Conservation (phyloP, 2,113 vertebrate genomes). For the Triplophysa tibetana region DNA sequence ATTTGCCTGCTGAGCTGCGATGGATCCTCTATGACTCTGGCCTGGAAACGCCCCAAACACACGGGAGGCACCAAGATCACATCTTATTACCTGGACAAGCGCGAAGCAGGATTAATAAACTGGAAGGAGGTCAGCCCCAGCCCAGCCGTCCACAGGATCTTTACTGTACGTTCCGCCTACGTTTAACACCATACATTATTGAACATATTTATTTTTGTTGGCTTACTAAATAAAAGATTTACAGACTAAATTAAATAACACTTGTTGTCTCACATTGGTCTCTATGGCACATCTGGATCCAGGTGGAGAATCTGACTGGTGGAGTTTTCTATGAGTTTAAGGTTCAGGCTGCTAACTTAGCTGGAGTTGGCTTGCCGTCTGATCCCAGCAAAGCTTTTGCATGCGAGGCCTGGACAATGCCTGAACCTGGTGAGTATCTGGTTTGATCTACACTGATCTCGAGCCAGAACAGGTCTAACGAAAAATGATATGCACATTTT, state of each 20-base stretch:
- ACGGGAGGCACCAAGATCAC: slow-evolving; percentile 86
- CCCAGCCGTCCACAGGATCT: slow-evolving; percentile 71
- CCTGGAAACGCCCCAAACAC: slow-evolving; percentile 89
- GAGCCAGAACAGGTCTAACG: no score
- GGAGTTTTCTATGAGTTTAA: slow-evolving; percentile 89
- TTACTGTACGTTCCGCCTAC: slow-evolving; percentile 72
- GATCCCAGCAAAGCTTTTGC: slow-evolving; percentile 85
- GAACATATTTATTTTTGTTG: not conserved
- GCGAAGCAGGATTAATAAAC: slow-evolving; percentile 75
- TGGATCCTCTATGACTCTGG: slow-evolving; percentile 88
- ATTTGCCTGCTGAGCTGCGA: slow-evolving; percentile 88
- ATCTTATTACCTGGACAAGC: slow-evolving; percentile 89
- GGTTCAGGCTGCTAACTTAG: slow-evolving; percentile 86
- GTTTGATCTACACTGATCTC: not conserved
- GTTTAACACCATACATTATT: not conserved
- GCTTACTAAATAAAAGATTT: no score
- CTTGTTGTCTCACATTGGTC: not conserved
- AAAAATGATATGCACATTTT: no score
- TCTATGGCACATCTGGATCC: slow-evolving; percentile 12
- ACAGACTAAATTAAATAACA: not conserved
- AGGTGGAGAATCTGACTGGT: slow-evolving; percentile 86
- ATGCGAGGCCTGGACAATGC: slow-evolving; percentile 91
- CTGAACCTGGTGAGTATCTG: slow-evolving; percentile 81
- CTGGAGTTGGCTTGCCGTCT: slow-evolving; percentile 86
- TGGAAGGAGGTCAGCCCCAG: slow-evolving; percentile 89